Evolutionary conservation across 2,888 invertebrate species (phyloP).

Genomic region (Parelbella ahira): DNA sequence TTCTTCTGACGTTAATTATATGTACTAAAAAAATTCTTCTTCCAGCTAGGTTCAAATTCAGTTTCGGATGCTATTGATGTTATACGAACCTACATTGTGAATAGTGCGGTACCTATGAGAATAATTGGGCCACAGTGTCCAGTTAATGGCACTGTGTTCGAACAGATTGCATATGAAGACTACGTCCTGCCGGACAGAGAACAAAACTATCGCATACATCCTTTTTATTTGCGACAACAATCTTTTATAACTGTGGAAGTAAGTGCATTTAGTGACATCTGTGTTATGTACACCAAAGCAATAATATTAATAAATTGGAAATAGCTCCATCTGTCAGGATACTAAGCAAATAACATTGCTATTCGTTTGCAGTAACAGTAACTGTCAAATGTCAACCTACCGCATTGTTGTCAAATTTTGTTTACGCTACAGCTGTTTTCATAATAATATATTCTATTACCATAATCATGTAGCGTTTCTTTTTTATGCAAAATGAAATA

Average conservation of each 20-base stretch:
- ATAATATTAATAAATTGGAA: too few relatives aligned
- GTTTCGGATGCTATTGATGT: conserved; percentile 50
- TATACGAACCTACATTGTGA: conserved; percentile 54
- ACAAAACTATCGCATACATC: conserved; percentile 75
- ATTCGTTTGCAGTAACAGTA: too few relatives aligned
- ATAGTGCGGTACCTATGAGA: conserved; percentile 58
- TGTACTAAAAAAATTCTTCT: too few relatives aligned
- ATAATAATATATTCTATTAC: too few relatives aligned
- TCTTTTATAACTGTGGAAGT: conserved; percentile 56
- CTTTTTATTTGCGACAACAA: conserved; percentile 58
- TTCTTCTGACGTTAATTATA: too few relatives aligned
- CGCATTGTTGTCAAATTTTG: too few relatives aligned
- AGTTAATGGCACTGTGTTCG: conserved; percentile 52
- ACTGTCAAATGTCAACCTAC: too few relatives aligned
- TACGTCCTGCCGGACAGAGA: conserved; percentile 77
- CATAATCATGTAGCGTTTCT: too few relatives aligned
- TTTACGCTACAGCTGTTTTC: too few relatives aligned
- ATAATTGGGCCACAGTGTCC: conserved; percentile 63
- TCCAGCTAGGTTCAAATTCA: conserved; percentile 13
- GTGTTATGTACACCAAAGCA: background rate
- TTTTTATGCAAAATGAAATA: too few relatives aligned
- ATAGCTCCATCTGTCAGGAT: background rate
- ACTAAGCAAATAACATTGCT: too few relatives aligned
- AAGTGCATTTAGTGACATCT: conserved; percentile 14
- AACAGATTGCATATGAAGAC: conserved; percentile 78